Base-by-base conservation (phyloP, 2,113 vertebrate genomes). In the Oceanites oceanicus region DNA sequence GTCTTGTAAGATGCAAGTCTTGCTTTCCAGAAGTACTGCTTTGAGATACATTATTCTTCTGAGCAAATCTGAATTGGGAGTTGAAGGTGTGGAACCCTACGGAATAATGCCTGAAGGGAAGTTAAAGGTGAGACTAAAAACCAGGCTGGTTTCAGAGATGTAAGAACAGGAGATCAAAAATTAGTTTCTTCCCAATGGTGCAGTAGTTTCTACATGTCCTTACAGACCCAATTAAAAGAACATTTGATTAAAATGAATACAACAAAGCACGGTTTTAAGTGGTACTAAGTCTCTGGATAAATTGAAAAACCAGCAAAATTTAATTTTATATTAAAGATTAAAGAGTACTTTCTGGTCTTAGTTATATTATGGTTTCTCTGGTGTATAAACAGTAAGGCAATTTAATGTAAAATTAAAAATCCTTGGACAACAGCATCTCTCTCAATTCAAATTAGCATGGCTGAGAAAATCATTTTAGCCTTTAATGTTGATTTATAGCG, bases 181-280 rank as follows among this genome's bases (percentile, higher is more conserved):
- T 86, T 38, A 73, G 45, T 86, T 92, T 95, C 90, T 94, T 96
- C 72, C 85, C 67, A 67, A 9, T 67, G 63, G 75, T 94, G 75
- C 42, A 52, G 38, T 86, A 63, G 50, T 80, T 96, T 91, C 70
- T 91, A 68, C 89, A 56, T 88, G 90, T 94, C 94, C 88, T 96
- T 95, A 74, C 90, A 96, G 95, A 95, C 96, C 75, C 70, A 96
- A 97, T 97, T 96, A 97, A 94, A 95, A 95, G 91, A 95, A 96
- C 47, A 83, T 93, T 96, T 96, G 82, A 96, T 95, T 96, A 94
- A 93, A 95, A 84, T 78, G 47, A 77, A n/a, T 90, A 83, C 63
- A 96, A 94, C 63, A 97, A 93, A 96, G 90, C 79, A 52, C 38
- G 65, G 38, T 79, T 94, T 93, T 88, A 90, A 93, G 40, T 80